Percentiles rank a stretch among this genome's conserved stretches.
Evolutionary conservation across 2,888 invertebrate genomes (phyloP).

Genomic region (Pseudococcus jackbeardsleyi): DNA sequence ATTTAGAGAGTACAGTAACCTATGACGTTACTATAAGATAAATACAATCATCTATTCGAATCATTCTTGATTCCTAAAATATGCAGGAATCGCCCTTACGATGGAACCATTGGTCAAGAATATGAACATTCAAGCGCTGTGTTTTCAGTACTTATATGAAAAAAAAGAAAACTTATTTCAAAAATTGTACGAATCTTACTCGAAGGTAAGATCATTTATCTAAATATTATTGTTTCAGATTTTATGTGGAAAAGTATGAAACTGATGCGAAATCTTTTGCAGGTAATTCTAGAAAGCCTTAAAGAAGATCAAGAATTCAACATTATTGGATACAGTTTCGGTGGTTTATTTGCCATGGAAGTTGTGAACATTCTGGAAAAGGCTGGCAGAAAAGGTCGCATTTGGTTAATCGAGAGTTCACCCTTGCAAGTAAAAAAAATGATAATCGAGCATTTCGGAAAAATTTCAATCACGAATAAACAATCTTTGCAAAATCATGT

Average conservation of each 20-base stretch:
- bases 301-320: conserved; percentile 77
- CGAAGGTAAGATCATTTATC: not conserved
- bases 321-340: conserved; percentile 91
- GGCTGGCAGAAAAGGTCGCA: conserved; percentile 76
- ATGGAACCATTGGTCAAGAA: conserved; percentile 74
- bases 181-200: not conserved
- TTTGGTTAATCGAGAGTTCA: conserved; percentile 79
- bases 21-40: too few species aligned
- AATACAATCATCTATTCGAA: too few species aligned
- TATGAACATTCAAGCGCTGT: conserved; percentile 73
- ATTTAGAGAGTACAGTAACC: too few species aligned
- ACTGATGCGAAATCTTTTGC: not conserved
- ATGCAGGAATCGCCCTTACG: conserved; percentile 72
- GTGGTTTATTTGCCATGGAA: conserved; percentile 82
- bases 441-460: not conserved
- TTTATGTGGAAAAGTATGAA: too few species aligned
- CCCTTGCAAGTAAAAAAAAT: not conserved
- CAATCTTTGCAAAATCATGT: not conserved
- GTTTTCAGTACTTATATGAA: conserved; percentile 73
- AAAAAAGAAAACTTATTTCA: conserved; percentile 68
- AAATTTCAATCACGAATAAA: not conserved
- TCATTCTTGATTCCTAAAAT: too few species aligned
- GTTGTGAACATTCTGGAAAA: conserved; percentile 80
- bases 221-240: too few species aligned
- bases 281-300: conserved; percentile 76